Conservation (phyloP, 2,888 invertebrate species). For the Pogonocherus hispidulus region DNA sequence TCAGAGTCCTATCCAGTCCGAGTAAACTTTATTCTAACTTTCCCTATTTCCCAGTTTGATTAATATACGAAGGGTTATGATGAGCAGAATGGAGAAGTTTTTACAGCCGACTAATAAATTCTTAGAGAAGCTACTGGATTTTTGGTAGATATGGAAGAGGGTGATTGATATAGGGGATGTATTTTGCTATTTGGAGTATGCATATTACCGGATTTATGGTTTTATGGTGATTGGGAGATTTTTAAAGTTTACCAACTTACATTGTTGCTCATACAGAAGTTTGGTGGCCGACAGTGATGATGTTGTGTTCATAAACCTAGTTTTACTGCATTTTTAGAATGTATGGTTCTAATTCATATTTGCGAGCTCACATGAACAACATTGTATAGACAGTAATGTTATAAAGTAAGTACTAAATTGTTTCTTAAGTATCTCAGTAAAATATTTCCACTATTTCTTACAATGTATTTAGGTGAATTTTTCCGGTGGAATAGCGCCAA, state of each 20-base stretch:
- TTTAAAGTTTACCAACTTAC: constrained; percentile 6
- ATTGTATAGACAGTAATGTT: no score
- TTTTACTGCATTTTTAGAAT: no score
- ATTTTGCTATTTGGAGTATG: not conserved
- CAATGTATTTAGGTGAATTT: no score
- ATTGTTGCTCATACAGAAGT: not conserved
- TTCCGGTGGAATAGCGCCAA: no score
- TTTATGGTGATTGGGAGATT: not conserved
- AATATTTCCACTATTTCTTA: no score
- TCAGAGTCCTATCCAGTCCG: constrained; percentile 7
- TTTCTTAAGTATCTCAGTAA: no score
- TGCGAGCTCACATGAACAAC: no score
- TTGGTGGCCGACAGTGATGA: not conserved
- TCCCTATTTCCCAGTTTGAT: constrained; percentile 23
- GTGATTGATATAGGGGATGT: not conserved
- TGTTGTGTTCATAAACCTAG: no score
- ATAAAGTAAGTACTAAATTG: no score
- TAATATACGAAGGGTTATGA: constrained; percentile 27
- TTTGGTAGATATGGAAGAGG: not conserved
- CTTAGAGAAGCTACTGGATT: constrained; percentile 12
- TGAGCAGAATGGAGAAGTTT: constrained; percentile 21
- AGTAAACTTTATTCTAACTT: constrained; percentile 22
- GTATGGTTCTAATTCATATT: no score
- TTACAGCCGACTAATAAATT: constrained; percentile 19
- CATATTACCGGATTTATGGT: not conserved